These are phyloP conservation scores for Datnioides undecimradiatus DNA, from an alignment of 2,113 vertebrate genomes.

Conservation along the genomic window DNA sequence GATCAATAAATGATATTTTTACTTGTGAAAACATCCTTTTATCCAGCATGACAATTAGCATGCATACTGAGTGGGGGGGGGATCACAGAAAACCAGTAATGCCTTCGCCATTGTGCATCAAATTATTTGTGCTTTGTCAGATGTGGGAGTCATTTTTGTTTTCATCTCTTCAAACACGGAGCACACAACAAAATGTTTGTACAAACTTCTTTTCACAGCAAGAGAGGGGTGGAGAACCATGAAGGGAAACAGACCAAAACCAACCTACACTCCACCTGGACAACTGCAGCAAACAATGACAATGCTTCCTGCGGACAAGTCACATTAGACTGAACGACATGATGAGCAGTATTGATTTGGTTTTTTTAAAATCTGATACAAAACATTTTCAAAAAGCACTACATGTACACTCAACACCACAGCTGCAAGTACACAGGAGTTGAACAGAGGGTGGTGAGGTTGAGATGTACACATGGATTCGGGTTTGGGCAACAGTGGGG, in stretches of 20 bases:
- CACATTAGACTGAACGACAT: slow-evolving; percentile 50
- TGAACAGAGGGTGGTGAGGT: slow-evolving; percentile 66
- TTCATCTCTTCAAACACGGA: slow-evolving; percentile 38
- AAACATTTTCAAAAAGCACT: slow-evolving; percentile 67
- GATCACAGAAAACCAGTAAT: slow-evolving; percentile 32
- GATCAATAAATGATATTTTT: background rate
- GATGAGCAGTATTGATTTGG: slow-evolving; percentile 75
- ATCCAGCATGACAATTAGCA: slow-evolving; percentile 13
- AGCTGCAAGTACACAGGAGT: slow-evolving; percentile 54
- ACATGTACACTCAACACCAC: slow-evolving; percentile 62
- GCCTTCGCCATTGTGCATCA: background rate
- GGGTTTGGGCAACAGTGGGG: slow-evolving; percentile 55
- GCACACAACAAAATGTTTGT: slow-evolving; percentile 40
- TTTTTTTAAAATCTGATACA: slow-evolving; percentile 34
- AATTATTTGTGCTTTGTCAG: slow-evolving; percentile 13
- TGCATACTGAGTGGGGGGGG: slow-evolving; percentile 29
- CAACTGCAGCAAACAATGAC: slow-evolving; percentile 56
- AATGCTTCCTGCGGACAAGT: slow-evolving; percentile 53
- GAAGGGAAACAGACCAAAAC: slow-evolving; percentile 56
- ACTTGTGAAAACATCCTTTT: background rate
- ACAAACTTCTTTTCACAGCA: slow-evolving; percentile 47
- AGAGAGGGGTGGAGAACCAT: slow-evolving; percentile 48
- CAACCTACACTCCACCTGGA: slow-evolving; percentile 57
- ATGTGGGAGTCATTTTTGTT: slow-evolving; percentile 11
- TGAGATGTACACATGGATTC: slow-evolving; percentile 51